These are phyloP conservation scores for Sylvia atricapilla DNA, from an alignment of 2,113 vertebrate genomes.

Conservation along the genomic window DNA sequence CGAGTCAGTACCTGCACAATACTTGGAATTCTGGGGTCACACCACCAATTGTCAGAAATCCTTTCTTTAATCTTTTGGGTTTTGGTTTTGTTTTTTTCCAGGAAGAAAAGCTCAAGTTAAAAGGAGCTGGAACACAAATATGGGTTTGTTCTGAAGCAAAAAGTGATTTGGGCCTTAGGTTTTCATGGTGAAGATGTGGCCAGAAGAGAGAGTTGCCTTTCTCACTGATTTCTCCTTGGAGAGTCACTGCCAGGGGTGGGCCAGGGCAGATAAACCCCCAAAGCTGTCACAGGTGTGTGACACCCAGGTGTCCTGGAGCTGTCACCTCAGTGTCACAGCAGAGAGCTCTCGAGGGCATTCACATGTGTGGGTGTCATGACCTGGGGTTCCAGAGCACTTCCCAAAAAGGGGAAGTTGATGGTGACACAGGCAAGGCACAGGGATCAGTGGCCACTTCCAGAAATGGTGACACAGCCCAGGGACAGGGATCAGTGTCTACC, in stretches of 20 bases:
- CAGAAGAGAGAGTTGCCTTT: neutral
- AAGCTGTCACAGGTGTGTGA: neutral
- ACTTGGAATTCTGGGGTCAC: neutral
- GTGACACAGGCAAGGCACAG: neutral
- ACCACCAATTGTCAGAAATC: neutral
- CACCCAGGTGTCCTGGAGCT: neutral
- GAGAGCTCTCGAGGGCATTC: fast-evolving
- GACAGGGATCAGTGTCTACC: fast-evolving
- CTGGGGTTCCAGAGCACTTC: neutral
- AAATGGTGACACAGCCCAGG: neutral
- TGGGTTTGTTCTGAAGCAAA: neutral
- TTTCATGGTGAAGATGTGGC: fast-evolving
- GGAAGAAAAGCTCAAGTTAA: neutral
- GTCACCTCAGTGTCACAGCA: neutral
- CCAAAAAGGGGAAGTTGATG: neutral
- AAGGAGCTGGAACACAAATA: neutral
- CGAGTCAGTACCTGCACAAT: neutral
- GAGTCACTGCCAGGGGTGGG: neutral
- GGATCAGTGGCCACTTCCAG: fast-evolving
- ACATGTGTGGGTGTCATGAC: fast-evolving
- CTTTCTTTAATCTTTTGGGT: neutral
- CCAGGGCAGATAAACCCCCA: neutral
- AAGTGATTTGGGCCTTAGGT: fast-evolving
- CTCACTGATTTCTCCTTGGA: fast-evolving
- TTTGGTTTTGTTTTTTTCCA: neutral